Conservation (phyloP, 2,113 vertebrate species). For the Tupaia tana region DNA sequence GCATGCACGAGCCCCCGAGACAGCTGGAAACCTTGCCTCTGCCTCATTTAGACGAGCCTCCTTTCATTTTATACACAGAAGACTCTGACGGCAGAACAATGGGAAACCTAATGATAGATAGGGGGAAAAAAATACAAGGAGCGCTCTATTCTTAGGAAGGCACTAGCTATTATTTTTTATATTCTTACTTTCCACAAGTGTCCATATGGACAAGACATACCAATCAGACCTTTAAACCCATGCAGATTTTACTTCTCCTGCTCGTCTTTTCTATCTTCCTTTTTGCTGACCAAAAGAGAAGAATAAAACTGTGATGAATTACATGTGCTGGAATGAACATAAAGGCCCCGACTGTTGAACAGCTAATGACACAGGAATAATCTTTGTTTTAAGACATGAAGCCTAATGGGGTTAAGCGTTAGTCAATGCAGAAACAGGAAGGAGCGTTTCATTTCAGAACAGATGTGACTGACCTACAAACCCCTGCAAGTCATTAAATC, state of each 20-base stretch:
- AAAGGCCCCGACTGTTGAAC: slow-evolving; percentile 62
- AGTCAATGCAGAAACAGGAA: slow-evolving; percentile 79
- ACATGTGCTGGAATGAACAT: slow-evolving; percentile 76
- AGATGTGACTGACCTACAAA: slow-evolving; percentile 77
- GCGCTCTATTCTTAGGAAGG: slow-evolving; percentile 22
- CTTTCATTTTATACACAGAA: background rate
- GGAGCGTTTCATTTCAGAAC: slow-evolving; percentile 76
- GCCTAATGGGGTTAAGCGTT: slow-evolving; percentile 81
- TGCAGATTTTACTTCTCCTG: background rate
- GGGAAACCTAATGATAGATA: background rate
- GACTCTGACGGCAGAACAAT: background rate
- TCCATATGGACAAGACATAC: background rate
- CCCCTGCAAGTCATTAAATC: slow-evolving; percentile 79
- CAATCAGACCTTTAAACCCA: slow-evolving; percentile 9
- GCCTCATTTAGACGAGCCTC: background rate
- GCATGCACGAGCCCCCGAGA: background rate
- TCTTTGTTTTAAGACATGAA: slow-evolving; percentile 79
- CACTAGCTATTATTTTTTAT: background rate
- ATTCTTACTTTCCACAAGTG: background rate
- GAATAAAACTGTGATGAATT: slow-evolving; percentile 75
- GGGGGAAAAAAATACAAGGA: background rate
- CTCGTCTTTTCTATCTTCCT: slow-evolving; percentile 2
- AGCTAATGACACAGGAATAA: slow-evolving; percentile 71
- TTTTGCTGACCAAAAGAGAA: slow-evolving; percentile 63
- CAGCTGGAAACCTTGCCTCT: background rate